phyloP scores from a whole-genome alignment of 2,113 vertebrate species.

The rabbit (Oryctolagus cuniculus) region DNA sequence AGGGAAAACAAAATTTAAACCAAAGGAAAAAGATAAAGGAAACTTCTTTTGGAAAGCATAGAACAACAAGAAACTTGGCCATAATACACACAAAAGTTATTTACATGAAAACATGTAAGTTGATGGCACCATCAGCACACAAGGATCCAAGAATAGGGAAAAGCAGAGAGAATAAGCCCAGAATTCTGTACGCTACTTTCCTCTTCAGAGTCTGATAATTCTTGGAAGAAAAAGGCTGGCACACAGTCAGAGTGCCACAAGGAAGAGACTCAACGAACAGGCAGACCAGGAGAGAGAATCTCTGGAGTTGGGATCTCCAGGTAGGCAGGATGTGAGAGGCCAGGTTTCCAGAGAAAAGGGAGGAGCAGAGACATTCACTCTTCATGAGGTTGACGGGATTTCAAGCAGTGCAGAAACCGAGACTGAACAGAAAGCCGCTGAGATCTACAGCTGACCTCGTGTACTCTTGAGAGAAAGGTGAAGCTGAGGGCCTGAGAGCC shows the following conservation, averaged over 20 bases:
- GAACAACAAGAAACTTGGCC: not conserved
- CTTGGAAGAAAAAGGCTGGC: not conserved
- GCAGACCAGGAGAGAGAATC: not conserved
- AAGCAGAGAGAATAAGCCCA: not conserved
- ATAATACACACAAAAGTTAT: not conserved
- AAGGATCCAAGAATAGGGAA: not conserved
- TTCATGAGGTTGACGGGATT: not conserved
- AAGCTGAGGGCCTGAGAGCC: not conserved
- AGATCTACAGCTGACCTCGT: not conserved
- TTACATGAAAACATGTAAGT: not conserved
- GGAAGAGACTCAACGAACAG: too few relatives aligned
- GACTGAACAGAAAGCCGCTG: not conserved
- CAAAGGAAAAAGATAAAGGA: not conserved
- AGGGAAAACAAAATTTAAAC: not conserved
- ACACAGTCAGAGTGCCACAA: not conserved
- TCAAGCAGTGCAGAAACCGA: not conserved
- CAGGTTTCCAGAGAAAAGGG: not conserved
- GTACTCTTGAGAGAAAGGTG: not conserved
- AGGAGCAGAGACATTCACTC: not conserved
- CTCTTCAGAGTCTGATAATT: not conserved
- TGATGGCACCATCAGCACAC: not conserved
- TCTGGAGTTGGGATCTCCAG: accelerated
- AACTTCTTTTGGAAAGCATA: not conserved
- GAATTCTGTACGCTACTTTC: not conserved
- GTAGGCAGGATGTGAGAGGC: not conserved